Conservation (phyloP, 2,888 invertebrate genomes). For the Congeria kusceri region DNA sequence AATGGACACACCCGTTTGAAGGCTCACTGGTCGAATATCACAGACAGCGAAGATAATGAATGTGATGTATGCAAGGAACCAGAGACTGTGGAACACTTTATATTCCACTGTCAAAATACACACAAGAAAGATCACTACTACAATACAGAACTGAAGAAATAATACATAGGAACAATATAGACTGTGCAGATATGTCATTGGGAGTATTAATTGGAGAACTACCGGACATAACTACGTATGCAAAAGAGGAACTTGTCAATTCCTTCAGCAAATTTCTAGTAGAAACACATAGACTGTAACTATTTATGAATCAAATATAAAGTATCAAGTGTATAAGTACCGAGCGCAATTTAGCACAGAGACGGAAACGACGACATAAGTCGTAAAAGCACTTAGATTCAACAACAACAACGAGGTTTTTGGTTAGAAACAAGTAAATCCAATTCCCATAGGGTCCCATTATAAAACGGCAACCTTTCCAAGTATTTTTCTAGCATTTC, state of each 20-base stretch:
- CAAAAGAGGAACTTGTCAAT: background rate
- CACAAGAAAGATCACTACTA: background rate
- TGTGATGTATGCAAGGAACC: background rate
- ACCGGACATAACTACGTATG: background rate
- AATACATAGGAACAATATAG: background rate
- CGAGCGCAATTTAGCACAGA: too few relatives aligned
- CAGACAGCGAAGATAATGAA: background rate
- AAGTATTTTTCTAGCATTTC: too few relatives aligned
- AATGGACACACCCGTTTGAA: constrained; percentile 1
- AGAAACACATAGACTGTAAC: background rate
- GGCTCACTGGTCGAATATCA: background rate
- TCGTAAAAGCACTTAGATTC: too few relatives aligned
- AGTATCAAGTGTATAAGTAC: too few relatives aligned
- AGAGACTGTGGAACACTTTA: constrained; percentile 3
- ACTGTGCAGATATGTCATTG: background rate
- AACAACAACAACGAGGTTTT: too few relatives aligned
- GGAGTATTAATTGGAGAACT: background rate
- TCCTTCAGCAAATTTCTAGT: background rate
- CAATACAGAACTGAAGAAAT: constrained; percentile 2
- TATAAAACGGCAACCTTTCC: too few relatives aligned
- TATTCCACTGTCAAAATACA: constrained; percentile 10
- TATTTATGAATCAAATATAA: too few relatives aligned
- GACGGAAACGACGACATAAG: too few relatives aligned
- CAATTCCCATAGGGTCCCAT: too few relatives aligned
- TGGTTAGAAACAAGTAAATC: too few relatives aligned